Evolutionary conservation across 2,888 invertebrate genomes (phyloP), one percentile per base, ranked within the genome.

Genomic region (Tuta absoluta): DNA sequence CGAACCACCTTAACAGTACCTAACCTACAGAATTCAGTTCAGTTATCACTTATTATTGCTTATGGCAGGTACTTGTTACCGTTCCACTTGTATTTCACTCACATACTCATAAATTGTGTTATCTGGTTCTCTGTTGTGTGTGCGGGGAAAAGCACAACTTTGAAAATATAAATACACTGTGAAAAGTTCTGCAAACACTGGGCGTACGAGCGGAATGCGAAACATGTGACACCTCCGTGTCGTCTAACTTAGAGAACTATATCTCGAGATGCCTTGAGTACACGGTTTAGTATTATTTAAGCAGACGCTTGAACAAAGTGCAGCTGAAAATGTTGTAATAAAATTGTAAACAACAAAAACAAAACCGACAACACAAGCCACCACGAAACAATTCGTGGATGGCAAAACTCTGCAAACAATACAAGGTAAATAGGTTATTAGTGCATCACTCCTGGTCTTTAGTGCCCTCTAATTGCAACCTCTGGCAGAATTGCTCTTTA

Each of bases 31-130:
- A n/a, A n/a, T n/a, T n/a, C n/a, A n/a, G n/a, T n/a, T n/a, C n/a
- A n/a, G n/a, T n/a, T n/a, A n/a, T n/a, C n/a, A n/a, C n/a, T n/a
- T n/a, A n/a, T 14, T 45, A 45, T 45, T 17, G n/a, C n/a, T 45
- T n/a, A 45, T 3, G 17, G 4, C n/a, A 1, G 1, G 33, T 33
- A 33, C 10, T 8, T 1, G 4, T 1, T 33, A 11, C 0, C 14
- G 45, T 45, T 45, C 45, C 45, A 17, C 45, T 45, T 45, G 45
- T 17, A 45, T 45, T 45, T 4, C 45, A 1, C n/a, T 45, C 45
- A 45, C 45, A 45, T n/a, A 45, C 17, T 45, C 45, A 45, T 45
- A 45, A 45, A 45, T 45, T 45, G 45, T 45, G n/a, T 45, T 45
- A 45, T 45, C 45, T 45, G n/a, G n/a, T 45, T n/a, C 45, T 17